Percentiles rank a stretch among this genome's conserved stretches.
These are phyloP conservation scores for Speoplatyrhinus poulsoni DNA, from an alignment of 2,113 vertebrate genomes.

Conservation along the genomic window DNA sequence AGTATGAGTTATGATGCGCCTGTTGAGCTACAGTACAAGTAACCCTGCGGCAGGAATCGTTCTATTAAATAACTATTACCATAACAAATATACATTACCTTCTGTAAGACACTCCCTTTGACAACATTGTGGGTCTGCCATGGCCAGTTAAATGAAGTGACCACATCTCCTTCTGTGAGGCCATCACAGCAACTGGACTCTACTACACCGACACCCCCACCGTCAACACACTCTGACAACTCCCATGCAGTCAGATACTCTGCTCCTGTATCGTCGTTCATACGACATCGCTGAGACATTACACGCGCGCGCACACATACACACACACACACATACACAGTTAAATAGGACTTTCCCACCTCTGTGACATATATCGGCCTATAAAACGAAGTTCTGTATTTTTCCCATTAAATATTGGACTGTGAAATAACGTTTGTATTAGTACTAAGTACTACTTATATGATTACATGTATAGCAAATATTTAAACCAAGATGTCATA, in stretches of 20 bases:
- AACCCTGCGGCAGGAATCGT: too few relatives aligned
- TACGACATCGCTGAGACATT: slow-evolving; percentile 84
- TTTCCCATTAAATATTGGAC: too few relatives aligned
- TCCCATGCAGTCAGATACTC: slow-evolving; percentile 87
- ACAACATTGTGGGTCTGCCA: slow-evolving; percentile 88
- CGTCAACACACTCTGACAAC: slow-evolving; percentile 82
- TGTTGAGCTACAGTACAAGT: too few relatives aligned
- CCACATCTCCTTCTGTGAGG: slow-evolving; percentile 77
- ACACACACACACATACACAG: neutral
- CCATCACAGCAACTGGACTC: slow-evolving; percentile 79
- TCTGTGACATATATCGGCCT: too few relatives aligned
- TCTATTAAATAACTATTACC: too few relatives aligned
- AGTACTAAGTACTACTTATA: too few relatives aligned
- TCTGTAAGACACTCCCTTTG: slow-evolving; percentile 80
- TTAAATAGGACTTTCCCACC: neutral
- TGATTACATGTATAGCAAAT: too few relatives aligned
- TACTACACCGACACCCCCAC: slow-evolving; percentile 87
- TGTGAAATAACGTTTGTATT: too few relatives aligned
- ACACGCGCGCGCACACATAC: too few relatives aligned
- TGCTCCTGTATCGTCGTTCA: slow-evolving; percentile 89
- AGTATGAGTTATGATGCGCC: too few relatives aligned
- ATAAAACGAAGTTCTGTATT: too few relatives aligned
- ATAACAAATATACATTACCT: slow-evolving; percentile 72
- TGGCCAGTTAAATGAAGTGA: slow-evolving; percentile 88
- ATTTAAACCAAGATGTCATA: too few relatives aligned